These are phyloP conservation scores for Gopherus flavomarginatus DNA, from an alignment of 2,113 vertebrate genomes.

Conservation along the genomic window DNA sequence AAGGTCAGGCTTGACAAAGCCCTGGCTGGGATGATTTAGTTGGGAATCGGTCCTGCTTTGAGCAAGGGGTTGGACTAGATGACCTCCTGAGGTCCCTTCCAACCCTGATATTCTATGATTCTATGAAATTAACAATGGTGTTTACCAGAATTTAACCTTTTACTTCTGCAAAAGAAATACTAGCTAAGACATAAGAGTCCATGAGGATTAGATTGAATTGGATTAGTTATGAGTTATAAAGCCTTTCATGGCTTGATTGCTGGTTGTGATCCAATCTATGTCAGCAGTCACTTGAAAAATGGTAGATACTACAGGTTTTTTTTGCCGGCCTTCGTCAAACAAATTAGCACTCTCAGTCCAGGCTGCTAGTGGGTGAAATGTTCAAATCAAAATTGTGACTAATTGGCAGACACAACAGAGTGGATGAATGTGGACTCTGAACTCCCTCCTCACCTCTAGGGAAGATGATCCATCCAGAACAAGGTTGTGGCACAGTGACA, in stretches of 20 bases:
- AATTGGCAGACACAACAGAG: background rate
- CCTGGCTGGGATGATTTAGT: too few species aligned
- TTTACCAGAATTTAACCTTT: background rate
- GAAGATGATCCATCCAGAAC: background rate
- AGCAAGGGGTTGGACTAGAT: too few species aligned
- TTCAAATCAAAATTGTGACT: background rate
- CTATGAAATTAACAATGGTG: background rate
- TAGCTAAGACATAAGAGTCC: background rate
- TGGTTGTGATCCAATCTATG: background rate
- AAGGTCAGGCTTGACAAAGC: too few species aligned
- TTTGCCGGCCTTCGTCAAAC: background rate
- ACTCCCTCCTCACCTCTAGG: background rate
- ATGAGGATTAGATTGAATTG: background rate
- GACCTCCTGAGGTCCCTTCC: too few species aligned
- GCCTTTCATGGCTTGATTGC: background rate
- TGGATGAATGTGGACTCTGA: accelerated
- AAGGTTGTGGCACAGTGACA: background rate
- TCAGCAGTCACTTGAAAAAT: background rate
- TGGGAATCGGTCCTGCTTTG: too few species aligned
- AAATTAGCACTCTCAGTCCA: background rate
- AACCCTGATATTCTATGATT: too few species aligned
- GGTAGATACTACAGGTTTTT: background rate
- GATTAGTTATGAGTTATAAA: background rate
- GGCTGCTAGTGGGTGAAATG: background rate
- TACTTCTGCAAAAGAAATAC: background rate